Percentiles rank a stretch among this genome's conserved stretches.
phyloP scores from a whole-genome alignment of 2,888 invertebrate species.

The Atrina japonica region DNA sequence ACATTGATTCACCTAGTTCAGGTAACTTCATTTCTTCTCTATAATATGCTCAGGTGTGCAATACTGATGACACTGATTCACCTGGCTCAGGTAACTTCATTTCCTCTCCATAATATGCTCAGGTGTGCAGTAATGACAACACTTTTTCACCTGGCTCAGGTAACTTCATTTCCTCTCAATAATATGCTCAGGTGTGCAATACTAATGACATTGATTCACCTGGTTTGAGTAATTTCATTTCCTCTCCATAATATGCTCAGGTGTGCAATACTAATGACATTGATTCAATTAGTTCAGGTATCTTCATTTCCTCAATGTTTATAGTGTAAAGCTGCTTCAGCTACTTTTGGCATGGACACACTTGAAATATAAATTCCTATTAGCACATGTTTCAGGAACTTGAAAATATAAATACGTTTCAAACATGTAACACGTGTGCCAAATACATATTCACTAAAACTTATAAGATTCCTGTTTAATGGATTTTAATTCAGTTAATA shows the following conservation, averaged over 20 bases:
- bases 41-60: conserved; percentile 91
- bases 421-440: no score
- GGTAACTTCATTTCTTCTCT: conserved; percentile 77
- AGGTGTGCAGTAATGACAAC: conserved; percentile 94
- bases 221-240: conserved; percentile 85
- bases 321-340: no score
- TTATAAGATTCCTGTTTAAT: no score
- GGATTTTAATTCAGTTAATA: no score
- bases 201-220: conserved; percentile 91
- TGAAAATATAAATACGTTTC: no score
- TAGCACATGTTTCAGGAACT: no score
- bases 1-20: conserved; percentile 93
- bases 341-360: no score
- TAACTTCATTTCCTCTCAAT: conserved; percentile 43
- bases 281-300: conserved; percentile 91
- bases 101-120: conserved; percentile 84
- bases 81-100: conserved; percentile 86
- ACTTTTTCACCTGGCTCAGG: conserved; percentile 92
- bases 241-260: conserved; percentile 86
- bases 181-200: conserved; percentile 94
- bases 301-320: conserved; percentile 15
- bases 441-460: no score
- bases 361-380: no score
- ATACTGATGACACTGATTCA: conserved; percentile 93
- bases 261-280: conserved; percentile 93